Base-by-base conservation (phyloP, 1,140 invertebrate species). In the Solenopsis fugax region DNA sequence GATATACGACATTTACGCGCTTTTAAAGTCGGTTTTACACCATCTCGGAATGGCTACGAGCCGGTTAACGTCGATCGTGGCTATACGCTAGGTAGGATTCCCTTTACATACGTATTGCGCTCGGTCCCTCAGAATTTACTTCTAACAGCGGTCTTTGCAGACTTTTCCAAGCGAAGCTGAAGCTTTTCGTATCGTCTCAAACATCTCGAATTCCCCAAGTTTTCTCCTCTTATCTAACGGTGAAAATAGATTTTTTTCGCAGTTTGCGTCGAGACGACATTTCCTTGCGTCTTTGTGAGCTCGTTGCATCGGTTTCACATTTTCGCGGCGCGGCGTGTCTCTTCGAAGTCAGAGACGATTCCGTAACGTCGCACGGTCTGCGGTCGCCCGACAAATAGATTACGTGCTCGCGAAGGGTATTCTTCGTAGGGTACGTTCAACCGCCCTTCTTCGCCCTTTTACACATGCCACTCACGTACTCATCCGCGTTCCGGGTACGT, bases 381-480 rank as follows among this genome's bases (percentile, higher is more conserved):
- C 91, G 94, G 94, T 94, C 93, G 93, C 88, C 91, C 93, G 93
- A 95, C 94, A 95, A 95, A 95, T 95, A 95, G 95, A 95, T 95
- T 95, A 95, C 95, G 95, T 95, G 94, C 94, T 77, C 69, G 89
- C 91, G 85, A 90, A 89, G 90, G 92, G 91, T 92, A 90, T 93
- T 93, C 92, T 91, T 91, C 91, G 81, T 82, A 88, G 88, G 89
- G 91, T 87, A 29, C 29, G 87, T 88, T 82, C 89, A 85, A 87
- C 85, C 89, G 89, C 87, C 86, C 92, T 91, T 90, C 88, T 82
- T 87, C 65, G 65, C 86, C 88, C 89, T 85, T 73, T 93, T 88
- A 77, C 92, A 94, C 93, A 95, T 93, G 94, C 94, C 91, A 94
- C 94, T 95, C 94, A 95, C 95, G 95, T 95, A 94, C 90, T 92